Evolutionary conservation across 2,888 invertebrate genomes (phyloP).

Genomic region (Sesamia inferens): DNA sequence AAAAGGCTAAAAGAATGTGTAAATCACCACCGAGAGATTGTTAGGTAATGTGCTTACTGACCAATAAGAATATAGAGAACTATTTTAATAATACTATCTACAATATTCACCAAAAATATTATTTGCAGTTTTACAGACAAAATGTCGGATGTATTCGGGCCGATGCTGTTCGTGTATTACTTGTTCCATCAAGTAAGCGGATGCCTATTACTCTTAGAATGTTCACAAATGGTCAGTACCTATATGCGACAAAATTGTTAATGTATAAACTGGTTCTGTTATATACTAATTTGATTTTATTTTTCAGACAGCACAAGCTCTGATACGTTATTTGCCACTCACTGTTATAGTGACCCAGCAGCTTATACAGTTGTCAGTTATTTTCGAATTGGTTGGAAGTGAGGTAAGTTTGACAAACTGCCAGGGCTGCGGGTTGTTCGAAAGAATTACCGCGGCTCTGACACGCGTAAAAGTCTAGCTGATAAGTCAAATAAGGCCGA

Average conservation of each 20-base stretch:
- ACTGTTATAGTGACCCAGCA: conserved; percentile 66
- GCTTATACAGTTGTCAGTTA: conserved; percentile 67
- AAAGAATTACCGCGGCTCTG: too few relatives aligned
- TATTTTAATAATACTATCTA: neutral
- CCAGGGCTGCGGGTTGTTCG: too few relatives aligned
- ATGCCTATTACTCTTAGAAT: conserved; percentile 62
- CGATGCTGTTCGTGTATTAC: conserved; percentile 54
- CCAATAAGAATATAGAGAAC: neutral
- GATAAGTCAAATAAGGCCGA: neutral
- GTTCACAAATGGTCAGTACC: conserved; percentile 60
- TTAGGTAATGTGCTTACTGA: conserved; percentile 45
- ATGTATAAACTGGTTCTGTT: too few relatives aligned
- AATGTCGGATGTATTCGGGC: conserved; percentile 58
- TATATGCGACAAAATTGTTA: neutral
- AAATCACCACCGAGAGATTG: conserved; percentile 51
- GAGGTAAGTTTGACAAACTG: conserved; percentile 55
- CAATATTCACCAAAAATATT: neutral
- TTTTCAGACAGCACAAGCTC: conserved; percentile 45
- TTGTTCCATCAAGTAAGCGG: conserved; percentile 59
- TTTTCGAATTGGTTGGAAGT: conserved; percentile 66
- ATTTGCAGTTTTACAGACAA: conserved; percentile 47
- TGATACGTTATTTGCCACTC: conserved; percentile 60
- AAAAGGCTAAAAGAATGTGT: conserved; percentile 6
- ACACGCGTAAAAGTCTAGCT: too few relatives aligned
- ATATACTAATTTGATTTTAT: neutral